These are phyloP conservation scores for Trichosurus vulpecula DNA, from an alignment of 2,797 vertebrate genomes.

Conservation along the genomic window DNA sequence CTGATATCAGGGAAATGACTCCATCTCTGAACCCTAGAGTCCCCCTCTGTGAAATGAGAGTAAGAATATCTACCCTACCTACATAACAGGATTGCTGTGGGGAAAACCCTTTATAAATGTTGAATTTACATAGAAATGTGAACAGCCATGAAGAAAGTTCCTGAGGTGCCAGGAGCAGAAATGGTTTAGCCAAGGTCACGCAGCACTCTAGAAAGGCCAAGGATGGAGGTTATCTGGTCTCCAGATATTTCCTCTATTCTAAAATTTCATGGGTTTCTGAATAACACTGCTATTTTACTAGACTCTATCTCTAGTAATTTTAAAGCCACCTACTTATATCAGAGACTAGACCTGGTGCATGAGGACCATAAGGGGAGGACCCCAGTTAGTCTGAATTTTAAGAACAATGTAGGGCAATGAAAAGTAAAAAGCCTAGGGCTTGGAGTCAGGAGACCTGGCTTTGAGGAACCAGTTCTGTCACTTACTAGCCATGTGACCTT, in stretches of 20 bases:
- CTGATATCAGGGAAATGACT: not conserved
- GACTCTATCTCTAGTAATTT: not conserved
- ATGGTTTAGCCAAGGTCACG: not conserved
- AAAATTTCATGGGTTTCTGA: not conserved
- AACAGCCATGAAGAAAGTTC: not conserved
- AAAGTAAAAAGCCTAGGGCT: not conserved
- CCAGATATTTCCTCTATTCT: not conserved
- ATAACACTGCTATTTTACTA: not conserved
- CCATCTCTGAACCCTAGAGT: not conserved
- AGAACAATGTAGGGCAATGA: not conserved
- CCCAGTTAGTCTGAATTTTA: rapidly evolving
- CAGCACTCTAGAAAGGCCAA: not conserved
- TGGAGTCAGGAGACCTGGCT: not conserved
- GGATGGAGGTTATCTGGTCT: not conserved
- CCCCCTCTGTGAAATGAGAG: not conserved
- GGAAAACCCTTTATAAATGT: not conserved
- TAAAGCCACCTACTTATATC: not conserved
- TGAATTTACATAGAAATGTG: not conserved
- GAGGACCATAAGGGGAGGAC: not conserved
- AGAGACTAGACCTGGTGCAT: not conserved
- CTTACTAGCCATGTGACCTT: not conserved
- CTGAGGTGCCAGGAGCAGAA: not conserved
- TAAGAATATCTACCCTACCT: not conserved
- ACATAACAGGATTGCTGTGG: not conserved
- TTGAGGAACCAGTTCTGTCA: not conserved